Conservation (phyloP, 2,888 invertebrate species). For the Agrochola litura region DNA sequence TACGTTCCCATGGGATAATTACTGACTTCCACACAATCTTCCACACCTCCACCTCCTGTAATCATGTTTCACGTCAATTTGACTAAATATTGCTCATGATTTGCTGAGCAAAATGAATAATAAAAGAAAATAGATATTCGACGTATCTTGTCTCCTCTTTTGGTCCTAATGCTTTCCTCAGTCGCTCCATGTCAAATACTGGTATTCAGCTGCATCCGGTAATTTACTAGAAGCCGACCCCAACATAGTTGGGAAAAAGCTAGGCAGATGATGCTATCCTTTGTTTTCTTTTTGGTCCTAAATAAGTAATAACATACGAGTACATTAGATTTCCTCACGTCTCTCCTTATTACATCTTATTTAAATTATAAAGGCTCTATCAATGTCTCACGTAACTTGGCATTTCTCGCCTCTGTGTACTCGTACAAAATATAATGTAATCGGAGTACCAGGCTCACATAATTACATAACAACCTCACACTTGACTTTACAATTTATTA, state of each 20-base stretch:
- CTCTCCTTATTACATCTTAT: neutral
- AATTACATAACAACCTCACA: slow-evolving; percentile 24
- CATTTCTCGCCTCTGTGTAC: neutral
- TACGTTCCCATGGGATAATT: neutral
- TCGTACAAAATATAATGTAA: slow-evolving; percentile 20
- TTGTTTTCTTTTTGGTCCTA: neutral
- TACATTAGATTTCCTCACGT: neutral
- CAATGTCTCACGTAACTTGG: neutral
- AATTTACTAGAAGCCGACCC: too few species aligned
- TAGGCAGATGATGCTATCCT: neutral
- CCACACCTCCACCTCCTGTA: neutral
- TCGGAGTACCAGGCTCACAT: slow-evolving; percentile 41
- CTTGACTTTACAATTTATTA: slow-evolving; percentile 34
- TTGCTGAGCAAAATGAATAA: neutral
- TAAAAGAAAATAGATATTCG: neutral
- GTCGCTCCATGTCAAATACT: neutral
- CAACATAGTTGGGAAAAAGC: neutral
- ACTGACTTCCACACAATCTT: neutral
- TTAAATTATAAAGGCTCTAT: neutral
- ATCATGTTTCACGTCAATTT: neutral
- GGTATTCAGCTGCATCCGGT: neutral
- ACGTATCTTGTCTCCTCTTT: neutral
- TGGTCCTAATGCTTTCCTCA: neutral
- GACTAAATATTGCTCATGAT: neutral
- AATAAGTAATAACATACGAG: too few species aligned